phyloP scores from a whole-genome alignment of 2,797 vertebrate species.

The Enteromius argenteus region DNA sequence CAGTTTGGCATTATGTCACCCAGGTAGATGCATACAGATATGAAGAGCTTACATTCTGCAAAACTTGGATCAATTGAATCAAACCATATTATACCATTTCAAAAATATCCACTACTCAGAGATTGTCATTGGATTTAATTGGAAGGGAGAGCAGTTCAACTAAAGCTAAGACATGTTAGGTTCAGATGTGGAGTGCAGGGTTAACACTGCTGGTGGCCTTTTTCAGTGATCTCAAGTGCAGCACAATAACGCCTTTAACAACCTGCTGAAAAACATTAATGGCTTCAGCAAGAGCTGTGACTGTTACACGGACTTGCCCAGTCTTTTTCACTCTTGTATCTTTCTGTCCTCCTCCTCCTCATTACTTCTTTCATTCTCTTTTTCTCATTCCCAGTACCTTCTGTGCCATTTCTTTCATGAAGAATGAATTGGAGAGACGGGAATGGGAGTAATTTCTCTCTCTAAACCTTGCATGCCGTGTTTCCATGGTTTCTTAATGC shows the following conservation, averaged over 20 bases:
- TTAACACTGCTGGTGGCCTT: constrained; percentile 20
- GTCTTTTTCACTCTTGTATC: constrained; percentile 7
- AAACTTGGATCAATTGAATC: background rate
- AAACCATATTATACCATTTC: background rate
- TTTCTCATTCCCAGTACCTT: constrained; percentile 33
- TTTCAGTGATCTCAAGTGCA: constrained; percentile 40
- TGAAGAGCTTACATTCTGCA: background rate
- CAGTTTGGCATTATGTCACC: background rate
- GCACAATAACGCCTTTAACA: constrained; percentile 52
- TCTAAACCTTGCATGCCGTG: constrained; percentile 41
- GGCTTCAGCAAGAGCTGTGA: constrained; percentile 44
- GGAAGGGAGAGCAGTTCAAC: constrained; percentile 15
- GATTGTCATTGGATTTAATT: constrained; percentile 24
- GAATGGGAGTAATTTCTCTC: constrained; percentile 44
- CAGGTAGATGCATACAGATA: background rate
- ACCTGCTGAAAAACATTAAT: constrained; percentile 52
- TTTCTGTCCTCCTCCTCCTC: constrained; percentile 23
- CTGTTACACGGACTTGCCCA: constrained; percentile 4
- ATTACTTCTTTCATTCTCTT: constrained; percentile 36
- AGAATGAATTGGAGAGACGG: constrained; percentile 37
- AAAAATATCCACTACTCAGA: background rate
- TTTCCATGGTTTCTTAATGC: constrained; percentile 52
- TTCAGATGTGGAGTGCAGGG: constrained; percentile 32
- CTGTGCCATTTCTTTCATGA: constrained; percentile 37
- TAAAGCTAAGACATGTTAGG: constrained; percentile 21